Evolutionary conservation across 2,113 vertebrate genomes (phyloP).

Genomic region (Sisor rabdophorus): DNA sequence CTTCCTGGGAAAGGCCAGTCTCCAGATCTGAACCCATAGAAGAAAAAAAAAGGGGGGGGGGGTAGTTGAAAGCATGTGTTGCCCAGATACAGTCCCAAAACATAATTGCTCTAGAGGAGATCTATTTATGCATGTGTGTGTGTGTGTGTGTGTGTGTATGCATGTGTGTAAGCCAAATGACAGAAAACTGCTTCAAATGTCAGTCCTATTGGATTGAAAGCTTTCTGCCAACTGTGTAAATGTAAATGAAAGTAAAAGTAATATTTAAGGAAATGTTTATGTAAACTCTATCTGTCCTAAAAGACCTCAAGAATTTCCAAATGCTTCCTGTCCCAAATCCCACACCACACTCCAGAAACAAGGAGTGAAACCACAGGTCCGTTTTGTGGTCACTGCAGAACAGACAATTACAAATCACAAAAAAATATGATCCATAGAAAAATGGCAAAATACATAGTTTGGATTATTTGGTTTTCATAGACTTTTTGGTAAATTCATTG

Average conservation of each 20-base stretch:
- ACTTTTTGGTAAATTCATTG: background rate
- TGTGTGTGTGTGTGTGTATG: too few relatives aligned
- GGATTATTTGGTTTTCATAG: background rate
- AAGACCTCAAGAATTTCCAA: conserved; percentile 3
- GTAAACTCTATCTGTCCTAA: background rate
- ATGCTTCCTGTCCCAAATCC: conserved; percentile 19
- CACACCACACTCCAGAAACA: conserved; percentile 13
- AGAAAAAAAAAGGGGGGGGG: too few relatives aligned
- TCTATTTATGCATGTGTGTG: too few relatives aligned
- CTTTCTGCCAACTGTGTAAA: background rate
- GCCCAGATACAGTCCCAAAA: too few relatives aligned
- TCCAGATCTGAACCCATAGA: too few relatives aligned
- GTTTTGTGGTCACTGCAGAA: conserved; percentile 30
- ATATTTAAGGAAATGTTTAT: conserved; percentile 14
- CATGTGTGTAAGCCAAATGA: background rate
- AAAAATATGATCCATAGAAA: background rate
- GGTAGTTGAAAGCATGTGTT: too few relatives aligned
- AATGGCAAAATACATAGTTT: background rate
- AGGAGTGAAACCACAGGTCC: conserved; percentile 37
- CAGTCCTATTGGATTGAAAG: background rate
- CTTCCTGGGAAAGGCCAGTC: too few relatives aligned
- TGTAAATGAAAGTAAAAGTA: background rate
- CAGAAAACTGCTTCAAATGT: background rate
- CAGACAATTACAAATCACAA: background rate
- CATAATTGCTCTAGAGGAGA: too few relatives aligned